A percentile compares a stretch with the other conserved stretches of the same genome.
Evolutionary conservation across 1,140 invertebrate species (phyloP).

Genomic region (Psilanteris sp.): DNA sequence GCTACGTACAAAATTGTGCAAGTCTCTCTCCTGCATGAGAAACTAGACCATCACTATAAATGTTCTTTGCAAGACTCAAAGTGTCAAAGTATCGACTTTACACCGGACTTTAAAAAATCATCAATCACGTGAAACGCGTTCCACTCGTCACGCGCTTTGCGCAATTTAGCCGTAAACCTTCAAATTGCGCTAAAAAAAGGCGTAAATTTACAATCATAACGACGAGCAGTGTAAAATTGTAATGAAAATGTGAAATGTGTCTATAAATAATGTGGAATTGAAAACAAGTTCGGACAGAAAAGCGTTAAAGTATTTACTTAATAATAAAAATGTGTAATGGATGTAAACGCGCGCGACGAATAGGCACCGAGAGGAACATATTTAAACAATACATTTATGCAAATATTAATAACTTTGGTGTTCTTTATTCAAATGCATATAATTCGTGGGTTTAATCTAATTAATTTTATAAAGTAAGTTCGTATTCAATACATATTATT

Average conservation of each 20-base stretch:
- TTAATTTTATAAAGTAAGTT: too few species aligned
- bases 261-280: background rate
- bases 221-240: constrained; percentile 2
- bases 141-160: constrained; percentile 31
- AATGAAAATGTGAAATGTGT: background rate
- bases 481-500: too few species aligned
- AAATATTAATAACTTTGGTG: too few species aligned
- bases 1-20: constrained; percentile 36
- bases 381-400: too few species aligned
- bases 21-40: constrained; percentile 20
- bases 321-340: too few species aligned
- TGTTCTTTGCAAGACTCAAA: constrained; percentile 40
- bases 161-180: constrained; percentile 37
- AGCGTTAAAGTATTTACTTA: too few species aligned
- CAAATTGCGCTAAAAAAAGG: constrained; percentile 15
- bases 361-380: too few species aligned
- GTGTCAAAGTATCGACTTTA: constrained; percentile 49
- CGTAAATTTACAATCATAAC: background rate
- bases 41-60: constrained; percentile 45
- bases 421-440: too few species aligned
- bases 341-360: too few species aligned
- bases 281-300: background rate
- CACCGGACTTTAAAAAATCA: constrained; percentile 39
- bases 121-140: constrained; percentile 36
- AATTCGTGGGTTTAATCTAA: too few species aligned